Evolutionary conservation across 2,113 vertebrate genomes (phyloP).

Genomic region (Anser brachyrhynchus): DNA sequence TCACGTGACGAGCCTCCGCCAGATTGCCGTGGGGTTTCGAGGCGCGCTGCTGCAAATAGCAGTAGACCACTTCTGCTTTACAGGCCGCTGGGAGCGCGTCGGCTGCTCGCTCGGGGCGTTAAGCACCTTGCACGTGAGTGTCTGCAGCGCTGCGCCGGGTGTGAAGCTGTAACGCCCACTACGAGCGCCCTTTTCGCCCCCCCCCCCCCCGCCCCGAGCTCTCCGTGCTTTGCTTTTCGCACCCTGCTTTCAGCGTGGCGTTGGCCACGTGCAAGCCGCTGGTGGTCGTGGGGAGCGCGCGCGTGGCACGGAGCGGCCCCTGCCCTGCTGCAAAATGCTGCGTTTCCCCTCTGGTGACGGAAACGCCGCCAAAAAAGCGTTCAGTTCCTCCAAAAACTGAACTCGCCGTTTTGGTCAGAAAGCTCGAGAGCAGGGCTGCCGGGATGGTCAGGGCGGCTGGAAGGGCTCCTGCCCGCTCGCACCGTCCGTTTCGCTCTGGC

Average conservation of each 20-base stretch:
- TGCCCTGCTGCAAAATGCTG: too few species aligned
- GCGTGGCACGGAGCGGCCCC: background rate
- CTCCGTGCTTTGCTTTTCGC: background rate
- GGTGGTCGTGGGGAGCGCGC: background rate
- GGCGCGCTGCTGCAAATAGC: background rate
- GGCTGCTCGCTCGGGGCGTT: background rate
- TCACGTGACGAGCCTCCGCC: background rate
- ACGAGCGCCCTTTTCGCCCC: background rate
- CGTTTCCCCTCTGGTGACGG: too few species aligned
- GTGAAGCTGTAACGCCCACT: background rate
- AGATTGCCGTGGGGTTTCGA: background rate
- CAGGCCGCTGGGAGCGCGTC: background rate
- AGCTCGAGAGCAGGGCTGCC: background rate
- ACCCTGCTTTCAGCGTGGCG: background rate
- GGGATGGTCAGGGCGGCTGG: background rate
- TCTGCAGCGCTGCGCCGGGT: too few species aligned
- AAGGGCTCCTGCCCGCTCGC: background rate
- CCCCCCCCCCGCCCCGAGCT: too few species aligned
- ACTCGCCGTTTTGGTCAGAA: too few species aligned
- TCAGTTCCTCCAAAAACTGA: too few species aligned
- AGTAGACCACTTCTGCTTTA: background rate
- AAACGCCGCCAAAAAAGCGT: too few species aligned
- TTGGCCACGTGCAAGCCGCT: background rate
- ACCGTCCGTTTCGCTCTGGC: background rate
- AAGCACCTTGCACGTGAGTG: background rate